phyloP scores from a whole-genome alignment of 2,888 invertebrate genomes.

The Acanthosoma haemorrhoidale region DNA sequence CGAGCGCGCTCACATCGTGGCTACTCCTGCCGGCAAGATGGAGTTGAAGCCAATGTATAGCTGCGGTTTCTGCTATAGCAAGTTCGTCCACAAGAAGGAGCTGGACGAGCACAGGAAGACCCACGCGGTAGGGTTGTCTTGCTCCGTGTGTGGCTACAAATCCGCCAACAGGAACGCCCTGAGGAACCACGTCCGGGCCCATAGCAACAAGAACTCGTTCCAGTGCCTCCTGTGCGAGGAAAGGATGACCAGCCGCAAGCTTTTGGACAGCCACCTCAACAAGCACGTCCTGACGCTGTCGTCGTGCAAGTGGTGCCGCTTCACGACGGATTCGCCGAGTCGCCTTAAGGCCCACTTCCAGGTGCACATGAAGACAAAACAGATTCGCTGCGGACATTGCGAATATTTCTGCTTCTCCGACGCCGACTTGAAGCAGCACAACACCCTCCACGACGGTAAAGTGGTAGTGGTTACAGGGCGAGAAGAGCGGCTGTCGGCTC shows the following conservation, averaged over 20 bases:
- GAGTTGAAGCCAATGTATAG: background rate
- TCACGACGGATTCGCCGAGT: background rate
- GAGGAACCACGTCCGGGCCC: background rate
- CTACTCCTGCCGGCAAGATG: background rate
- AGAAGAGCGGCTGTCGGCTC: background rate
- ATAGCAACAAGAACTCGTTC: background rate
- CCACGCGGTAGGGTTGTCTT: background rate
- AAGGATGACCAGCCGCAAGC: background rate
- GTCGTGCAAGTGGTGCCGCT: constrained; percentile 6
- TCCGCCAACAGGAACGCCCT: background rate
- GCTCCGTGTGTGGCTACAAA: background rate
- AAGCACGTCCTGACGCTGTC: background rate
- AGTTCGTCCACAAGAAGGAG: background rate
- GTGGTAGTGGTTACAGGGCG: too few relatives aligned
- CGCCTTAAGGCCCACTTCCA: background rate
- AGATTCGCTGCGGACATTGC: background rate
- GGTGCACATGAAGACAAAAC: background rate
- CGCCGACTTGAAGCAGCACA: background rate
- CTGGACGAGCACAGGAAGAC: background rate
- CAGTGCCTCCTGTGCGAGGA: constrained; percentile 17
- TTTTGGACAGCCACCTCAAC: background rate
- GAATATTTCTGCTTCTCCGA: background rate
- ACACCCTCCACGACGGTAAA: background rate
- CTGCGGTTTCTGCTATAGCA: background rate
- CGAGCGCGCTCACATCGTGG: background rate